A percentile compares a stretch with the other conserved stretches of the same genome.
Conservation (phyloP, 2,888 invertebrate species). For the Celastrina argiolus region DNA sequence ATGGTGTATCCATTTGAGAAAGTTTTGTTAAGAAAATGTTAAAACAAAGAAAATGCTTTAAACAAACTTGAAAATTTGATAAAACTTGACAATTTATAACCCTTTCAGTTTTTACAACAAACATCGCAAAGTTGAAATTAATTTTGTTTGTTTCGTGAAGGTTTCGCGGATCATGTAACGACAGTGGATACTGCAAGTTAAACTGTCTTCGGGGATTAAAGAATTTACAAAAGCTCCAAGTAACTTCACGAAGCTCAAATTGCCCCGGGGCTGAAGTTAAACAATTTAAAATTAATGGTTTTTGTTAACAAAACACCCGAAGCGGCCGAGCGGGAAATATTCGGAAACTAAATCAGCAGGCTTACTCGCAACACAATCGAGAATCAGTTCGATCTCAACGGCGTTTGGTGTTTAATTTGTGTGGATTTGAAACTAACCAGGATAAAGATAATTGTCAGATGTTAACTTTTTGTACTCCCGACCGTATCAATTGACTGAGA, state of each 20-base stretch:
- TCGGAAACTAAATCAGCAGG: not conserved
- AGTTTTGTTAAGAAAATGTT: not conserved
- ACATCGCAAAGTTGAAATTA: not conserved
- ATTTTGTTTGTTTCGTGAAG: not conserved
- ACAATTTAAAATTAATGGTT: conserved; percentile 6
- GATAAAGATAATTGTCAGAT: too few species aligned
- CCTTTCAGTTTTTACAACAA: not conserved
- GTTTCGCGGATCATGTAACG: not conserved
- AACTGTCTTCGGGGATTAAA: not conserved
- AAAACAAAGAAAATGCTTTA: not conserved
- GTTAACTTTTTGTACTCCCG: too few species aligned
- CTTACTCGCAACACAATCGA: too few species aligned
- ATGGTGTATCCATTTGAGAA: not conserved
- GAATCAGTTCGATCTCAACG: too few species aligned
- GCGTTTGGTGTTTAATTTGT: too few species aligned
- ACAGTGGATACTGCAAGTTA: not conserved
- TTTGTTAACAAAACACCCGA: not conserved
- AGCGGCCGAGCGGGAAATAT: not conserved
- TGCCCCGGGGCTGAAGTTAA: not conserved
- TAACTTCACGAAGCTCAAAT: not conserved
- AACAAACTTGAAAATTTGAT: not conserved
- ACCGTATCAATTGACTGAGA: too few species aligned
- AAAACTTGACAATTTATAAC: not conserved
- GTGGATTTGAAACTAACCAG: too few species aligned
- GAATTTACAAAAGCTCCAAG: not conserved